A percentile compares a stretch with the other conserved stretches of the same genome.
Conservation (phyloP, 30 jellyfish, hydroid and myxozoan genomes). For the Cassiopea andromeda region DNA sequence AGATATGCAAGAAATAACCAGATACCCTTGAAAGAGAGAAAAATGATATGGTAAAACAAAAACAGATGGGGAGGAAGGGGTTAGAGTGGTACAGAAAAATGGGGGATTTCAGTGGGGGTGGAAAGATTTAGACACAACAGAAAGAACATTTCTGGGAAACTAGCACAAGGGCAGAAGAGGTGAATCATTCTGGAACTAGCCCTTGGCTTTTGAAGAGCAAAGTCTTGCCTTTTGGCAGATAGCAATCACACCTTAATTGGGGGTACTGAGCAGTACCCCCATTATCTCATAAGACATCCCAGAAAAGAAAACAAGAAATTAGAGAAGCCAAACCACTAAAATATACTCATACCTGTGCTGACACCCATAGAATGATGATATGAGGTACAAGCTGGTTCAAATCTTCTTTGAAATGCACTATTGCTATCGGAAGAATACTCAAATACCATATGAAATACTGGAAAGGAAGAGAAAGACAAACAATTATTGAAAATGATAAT, state of each 20-base stretch:
- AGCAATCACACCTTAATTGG: background rate
- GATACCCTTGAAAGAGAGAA: constrained; percentile 51
- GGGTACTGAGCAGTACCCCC: background rate
- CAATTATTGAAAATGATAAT: too few relatives aligned
- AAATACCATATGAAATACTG: constrained; percentile 98
- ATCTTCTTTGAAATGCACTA: constrained; percentile 49
- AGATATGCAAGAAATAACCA: constrained; percentile 91
- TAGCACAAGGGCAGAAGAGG: too few relatives aligned
- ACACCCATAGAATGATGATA: constrained; percentile 71
- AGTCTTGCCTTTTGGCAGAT: background rate
- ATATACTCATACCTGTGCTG: constrained; percentile 79
- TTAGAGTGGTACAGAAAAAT: background rate
- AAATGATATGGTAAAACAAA: background rate
- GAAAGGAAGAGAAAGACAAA: background rate
- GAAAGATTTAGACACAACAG: background rate
- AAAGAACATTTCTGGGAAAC: too few relatives aligned
- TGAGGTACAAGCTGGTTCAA: background rate
- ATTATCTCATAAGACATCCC: background rate
- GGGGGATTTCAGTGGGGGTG: background rate
- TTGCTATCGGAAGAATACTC: constrained; percentile 85
- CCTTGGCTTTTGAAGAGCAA: background rate
- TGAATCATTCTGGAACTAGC: background rate
- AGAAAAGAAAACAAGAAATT: background rate
- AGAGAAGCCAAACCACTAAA: background rate
- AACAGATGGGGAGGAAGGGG: background rate